These are phyloP conservation scores for Popillia japonica DNA, from an alignment of 1,140 invertebrate species.

Conservation along the genomic window DNA sequence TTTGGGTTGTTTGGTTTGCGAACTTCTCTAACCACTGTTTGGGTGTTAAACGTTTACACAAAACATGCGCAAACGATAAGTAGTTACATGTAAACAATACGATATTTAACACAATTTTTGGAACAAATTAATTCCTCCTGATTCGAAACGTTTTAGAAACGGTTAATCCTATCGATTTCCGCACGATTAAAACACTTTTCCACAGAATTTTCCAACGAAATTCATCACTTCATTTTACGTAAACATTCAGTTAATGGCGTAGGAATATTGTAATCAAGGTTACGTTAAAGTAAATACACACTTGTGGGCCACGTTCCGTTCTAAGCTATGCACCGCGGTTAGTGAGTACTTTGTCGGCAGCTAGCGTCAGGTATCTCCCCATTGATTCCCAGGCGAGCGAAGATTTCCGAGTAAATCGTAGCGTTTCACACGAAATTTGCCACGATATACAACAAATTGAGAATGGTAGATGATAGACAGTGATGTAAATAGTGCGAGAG, in stretches of 20 bases:
- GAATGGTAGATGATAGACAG: conserved; percentile 44
- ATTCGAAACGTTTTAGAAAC: too few relatives aligned
- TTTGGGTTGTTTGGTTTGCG: conserved; percentile 22
- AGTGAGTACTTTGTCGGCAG: not conserved
- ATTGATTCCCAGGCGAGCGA: not conserved
- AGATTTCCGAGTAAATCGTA: not conserved
- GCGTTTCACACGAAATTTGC: not conserved
- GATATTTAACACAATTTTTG: conserved; percentile 30
- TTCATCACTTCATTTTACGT: conserved; percentile 39
- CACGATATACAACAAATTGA: conserved; percentile 38
- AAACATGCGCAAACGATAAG: conserved; percentile 52
- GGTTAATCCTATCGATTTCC: too few relatives aligned
- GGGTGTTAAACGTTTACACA: conserved; percentile 49
- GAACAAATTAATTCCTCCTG: not conserved
- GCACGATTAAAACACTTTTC: too few relatives aligned
- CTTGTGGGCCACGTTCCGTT: not conserved
- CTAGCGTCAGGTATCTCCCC: not conserved
- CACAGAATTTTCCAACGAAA: too few relatives aligned
- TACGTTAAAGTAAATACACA: conserved; percentile 43
- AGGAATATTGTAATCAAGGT: conserved; percentile 47
- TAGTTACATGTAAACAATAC: conserved; percentile 54
- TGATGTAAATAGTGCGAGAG: conserved; percentile 37
- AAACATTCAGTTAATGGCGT: conserved; percentile 44
- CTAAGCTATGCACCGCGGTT: not conserved
- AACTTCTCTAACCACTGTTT: conserved; percentile 53